A percentile compares a stretch with the other conserved stretches of the same genome.
phyloP scores from a whole-genome alignment of 2,888 invertebrate species.

The Drymonia ruficornis region DNA sequence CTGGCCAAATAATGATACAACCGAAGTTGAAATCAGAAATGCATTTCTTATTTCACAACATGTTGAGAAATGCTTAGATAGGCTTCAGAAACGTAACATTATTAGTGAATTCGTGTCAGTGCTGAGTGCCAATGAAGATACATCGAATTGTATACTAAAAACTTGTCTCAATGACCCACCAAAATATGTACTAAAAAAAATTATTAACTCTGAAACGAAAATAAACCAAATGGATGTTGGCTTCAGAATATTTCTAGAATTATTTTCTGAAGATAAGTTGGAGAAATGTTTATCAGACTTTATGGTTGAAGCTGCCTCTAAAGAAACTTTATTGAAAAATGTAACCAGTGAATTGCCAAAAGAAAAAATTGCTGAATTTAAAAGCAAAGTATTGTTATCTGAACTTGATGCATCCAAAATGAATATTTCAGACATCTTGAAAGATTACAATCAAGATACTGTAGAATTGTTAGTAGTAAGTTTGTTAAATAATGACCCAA shows the following conservation, averaged over 20 bases:
- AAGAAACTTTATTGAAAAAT: constrained; percentile 60
- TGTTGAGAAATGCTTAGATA: constrained; percentile 80
- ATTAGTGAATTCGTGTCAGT: constrained; percentile 69
- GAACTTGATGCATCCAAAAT: constrained; percentile 48
- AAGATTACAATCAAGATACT: constrained; percentile 48
- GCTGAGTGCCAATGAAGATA: constrained; percentile 47
- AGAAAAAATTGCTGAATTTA: constrained; percentile 57
- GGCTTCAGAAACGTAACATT: constrained; percentile 67
- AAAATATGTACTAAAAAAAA: constrained; percentile 67
- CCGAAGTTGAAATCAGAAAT: constrained; percentile 74
- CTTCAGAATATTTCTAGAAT: constrained; percentile 59
- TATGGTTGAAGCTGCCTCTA: constrained; percentile 71
- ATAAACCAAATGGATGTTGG: constrained; percentile 57
- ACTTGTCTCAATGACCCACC: constrained; percentile 65
- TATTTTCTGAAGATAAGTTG: constrained; percentile 61
- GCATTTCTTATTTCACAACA: constrained; percentile 81
- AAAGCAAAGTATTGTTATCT: constrained; percentile 58
- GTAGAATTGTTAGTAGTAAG: constrained; percentile 62
- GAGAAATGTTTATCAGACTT: constrained; percentile 62
- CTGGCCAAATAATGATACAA: constrained; percentile 73
- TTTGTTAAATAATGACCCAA: constrained; percentile 52
- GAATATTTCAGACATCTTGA: constrained; percentile 49
- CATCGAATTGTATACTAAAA: constrained; percentile 50
- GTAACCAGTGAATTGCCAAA: constrained; percentile 52
- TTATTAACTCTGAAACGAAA: constrained; percentile 61